A percentile compares a stretch with the other conserved stretches of the same genome.
phyloP scores from a whole-genome alignment of 2,113 vertebrate species.

The Sigmodon hispidus region DNA sequence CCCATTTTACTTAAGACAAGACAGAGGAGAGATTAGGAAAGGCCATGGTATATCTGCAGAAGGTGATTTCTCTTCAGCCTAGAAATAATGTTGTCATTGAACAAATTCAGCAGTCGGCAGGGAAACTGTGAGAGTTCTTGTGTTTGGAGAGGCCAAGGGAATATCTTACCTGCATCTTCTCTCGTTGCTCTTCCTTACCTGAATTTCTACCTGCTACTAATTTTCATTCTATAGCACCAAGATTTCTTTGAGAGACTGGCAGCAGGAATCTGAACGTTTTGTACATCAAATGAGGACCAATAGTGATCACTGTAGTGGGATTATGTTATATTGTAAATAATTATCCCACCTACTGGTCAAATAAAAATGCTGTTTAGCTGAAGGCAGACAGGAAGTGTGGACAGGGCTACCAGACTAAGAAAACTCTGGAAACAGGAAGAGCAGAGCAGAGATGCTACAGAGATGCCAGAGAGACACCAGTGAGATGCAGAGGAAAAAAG shows the following conservation, averaged over 20 bases:
- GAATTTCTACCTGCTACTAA: neutral
- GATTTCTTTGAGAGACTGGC: neutral
- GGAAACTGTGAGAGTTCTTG: neutral
- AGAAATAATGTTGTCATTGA: neutral
- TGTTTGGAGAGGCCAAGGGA: neutral
- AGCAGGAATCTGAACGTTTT: neutral
- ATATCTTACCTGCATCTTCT: neutral
- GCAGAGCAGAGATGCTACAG: too few species aligned
- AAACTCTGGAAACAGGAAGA: too few species aligned
- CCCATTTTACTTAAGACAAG: neutral
- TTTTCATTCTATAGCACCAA: neutral
- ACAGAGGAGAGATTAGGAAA: neutral
- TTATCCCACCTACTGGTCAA: too few species aligned
- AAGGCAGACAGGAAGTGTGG: too few species aligned
- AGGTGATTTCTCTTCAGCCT: slow-evolving; percentile 5
- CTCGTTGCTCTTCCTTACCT: neutral
- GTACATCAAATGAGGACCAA: neutral
- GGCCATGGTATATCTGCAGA: neutral
- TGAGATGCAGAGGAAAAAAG: too few species aligned
- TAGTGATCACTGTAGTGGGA: too few species aligned
- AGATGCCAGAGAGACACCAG: too few species aligned
- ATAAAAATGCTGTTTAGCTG: too few species aligned
- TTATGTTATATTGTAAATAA: too few species aligned
- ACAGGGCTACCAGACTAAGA: too few species aligned
- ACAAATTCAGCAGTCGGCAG: neutral